Percentiles rank a stretch among this genome's conserved stretches.
Conservation (phyloP, 1,140 invertebrate genomes). For the Heliothis virescens region DNA sequence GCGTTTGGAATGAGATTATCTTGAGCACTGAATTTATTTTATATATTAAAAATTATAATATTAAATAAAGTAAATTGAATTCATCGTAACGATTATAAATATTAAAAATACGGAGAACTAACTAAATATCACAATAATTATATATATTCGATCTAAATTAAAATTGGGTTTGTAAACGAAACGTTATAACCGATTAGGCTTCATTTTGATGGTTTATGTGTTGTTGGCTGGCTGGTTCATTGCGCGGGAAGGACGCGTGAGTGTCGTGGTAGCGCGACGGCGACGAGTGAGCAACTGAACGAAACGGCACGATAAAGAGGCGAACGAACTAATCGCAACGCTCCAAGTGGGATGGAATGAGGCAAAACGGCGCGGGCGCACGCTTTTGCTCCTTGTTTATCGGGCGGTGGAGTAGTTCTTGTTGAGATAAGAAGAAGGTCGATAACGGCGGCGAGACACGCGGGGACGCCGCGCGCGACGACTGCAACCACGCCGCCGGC, state of each 20-base stretch:
- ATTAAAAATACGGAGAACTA: conserved; percentile 78
- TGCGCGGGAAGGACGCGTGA: conserved; percentile 74
- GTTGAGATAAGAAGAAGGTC: conserved; percentile 79
- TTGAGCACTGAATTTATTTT: conserved; percentile 81
- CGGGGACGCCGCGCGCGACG: conserved; percentile 57
- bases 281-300: conserved; percentile 81
- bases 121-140: conserved; percentile 85
- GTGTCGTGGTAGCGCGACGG: conserved; percentile 77
- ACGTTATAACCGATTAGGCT: conserved; percentile 85
- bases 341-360: conserved; percentile 79
- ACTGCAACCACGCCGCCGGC: conserved; percentile 55
- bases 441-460: conserved; percentile 64
- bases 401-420: conserved; percentile 75
- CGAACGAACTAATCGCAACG: conserved; percentile 80
- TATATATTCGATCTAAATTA: conserved; percentile 83
- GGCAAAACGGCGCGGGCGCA: conserved; percentile 82
- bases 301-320: conserved; percentile 62
- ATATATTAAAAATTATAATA: conserved; percentile 70
- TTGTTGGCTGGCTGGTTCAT: conserved; percentile 83
- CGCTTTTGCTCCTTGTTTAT: conserved; percentile 84
- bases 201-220: conserved; percentile 85
- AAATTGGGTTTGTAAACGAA: conserved; percentile 76
- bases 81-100: conserved; percentile 81
- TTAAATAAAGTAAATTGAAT: conserved; percentile 79
- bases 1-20: conserved; percentile 84